Conservation (phyloP, 2,888 invertebrate genomes). For the Euplagia quadripunctaria region DNA sequence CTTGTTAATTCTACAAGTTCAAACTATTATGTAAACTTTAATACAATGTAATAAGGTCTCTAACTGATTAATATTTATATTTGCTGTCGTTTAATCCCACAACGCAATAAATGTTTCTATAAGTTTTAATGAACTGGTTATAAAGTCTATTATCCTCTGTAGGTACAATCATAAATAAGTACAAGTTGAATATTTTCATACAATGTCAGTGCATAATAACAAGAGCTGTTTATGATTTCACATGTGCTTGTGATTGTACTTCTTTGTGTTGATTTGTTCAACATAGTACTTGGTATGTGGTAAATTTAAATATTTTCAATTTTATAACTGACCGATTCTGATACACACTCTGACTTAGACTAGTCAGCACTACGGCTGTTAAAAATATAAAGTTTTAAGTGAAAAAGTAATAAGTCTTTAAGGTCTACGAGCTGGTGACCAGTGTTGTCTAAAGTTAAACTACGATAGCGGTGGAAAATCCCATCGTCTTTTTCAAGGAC, state of each 20-base stretch:
- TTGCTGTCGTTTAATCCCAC: not conserved
- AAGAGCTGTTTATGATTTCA: slow-evolving; percentile 40
- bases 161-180: slow-evolving; percentile 39
- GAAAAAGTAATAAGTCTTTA: not conserved
- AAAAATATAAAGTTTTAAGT: not conserved
- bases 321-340: not conserved
- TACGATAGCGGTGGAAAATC: too few relatives aligned
- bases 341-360: not conserved
- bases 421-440: too few relatives aligned
- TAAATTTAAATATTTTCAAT: slow-evolving; percentile 13
- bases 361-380: not conserved
- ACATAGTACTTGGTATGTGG: slow-evolving; percentile 10
- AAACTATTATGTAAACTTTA: slow-evolving; percentile 25
- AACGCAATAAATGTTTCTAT: slow-evolving; percentile 9
- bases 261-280: slow-evolving; percentile 32
- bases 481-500: too few relatives aligned
- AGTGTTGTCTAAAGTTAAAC: too few relatives aligned
- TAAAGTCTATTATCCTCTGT: slow-evolving; percentile 35
- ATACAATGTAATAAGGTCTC: slow-evolving; percentile 1
- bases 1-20: not conserved
- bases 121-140: slow-evolving; percentile 28
- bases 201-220: slow-evolving; percentile 41
- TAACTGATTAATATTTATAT: not conserved
- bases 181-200: slow-evolving; percentile 39
- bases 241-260: slow-evolving; percentile 33